Conservation (phyloP, 2,113 vertebrate genomes). For the Colinus virginianus region DNA sequence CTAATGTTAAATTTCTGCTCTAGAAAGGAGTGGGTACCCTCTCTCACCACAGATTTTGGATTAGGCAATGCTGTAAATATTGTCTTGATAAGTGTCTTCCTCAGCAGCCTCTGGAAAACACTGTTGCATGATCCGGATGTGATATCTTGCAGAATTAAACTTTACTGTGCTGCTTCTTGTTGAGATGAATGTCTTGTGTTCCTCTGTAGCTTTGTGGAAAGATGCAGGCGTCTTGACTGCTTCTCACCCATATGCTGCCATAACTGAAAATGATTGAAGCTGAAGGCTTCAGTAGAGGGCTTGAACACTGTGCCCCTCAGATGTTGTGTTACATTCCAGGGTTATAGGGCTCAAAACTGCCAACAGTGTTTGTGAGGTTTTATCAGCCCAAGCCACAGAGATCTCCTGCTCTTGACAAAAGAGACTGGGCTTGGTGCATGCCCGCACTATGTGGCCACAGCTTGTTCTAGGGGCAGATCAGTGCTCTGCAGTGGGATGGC, state of each 20-base stretch:
- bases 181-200: neutral
- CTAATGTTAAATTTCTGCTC: neutral
- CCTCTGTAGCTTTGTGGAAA: neutral
- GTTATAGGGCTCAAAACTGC: neutral
- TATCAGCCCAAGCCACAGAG: neutral
- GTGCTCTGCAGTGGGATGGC: neutral
- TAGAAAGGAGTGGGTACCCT: neutral
- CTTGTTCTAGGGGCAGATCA: neutral
- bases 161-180: neutral
- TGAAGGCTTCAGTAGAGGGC: neutral
- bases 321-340: neutral
- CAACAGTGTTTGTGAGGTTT: neutral
- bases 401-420: neutral
- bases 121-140: neutral
- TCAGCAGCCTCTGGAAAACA: neutral
- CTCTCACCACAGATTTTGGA: neutral
- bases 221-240: neutral
- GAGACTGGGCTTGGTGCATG: neutral
- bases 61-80: neutral
- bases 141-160: neutral
- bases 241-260: neutral
- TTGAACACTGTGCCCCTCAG: accelerated
- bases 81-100: neutral
- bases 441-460: accelerated
- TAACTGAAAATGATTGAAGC: neutral